Conservation (phyloP, 2,888 invertebrate genomes). For the Aleiodes testaceus region DNA sequence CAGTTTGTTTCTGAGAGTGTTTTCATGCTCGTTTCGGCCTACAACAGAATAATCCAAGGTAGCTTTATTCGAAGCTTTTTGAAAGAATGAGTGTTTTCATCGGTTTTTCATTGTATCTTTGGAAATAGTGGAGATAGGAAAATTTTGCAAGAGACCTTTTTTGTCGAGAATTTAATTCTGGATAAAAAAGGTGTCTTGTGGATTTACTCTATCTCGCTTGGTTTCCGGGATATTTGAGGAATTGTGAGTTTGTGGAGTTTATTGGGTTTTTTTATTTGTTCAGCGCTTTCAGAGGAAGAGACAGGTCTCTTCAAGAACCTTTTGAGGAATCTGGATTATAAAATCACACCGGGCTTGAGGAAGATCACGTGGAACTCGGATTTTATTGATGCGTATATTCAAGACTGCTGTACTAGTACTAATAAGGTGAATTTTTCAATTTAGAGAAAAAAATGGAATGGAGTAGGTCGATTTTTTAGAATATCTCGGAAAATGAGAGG, state of each 20-base stretch:
- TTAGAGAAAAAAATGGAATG: background rate
- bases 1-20: constrained; percentile 82
- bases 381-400: constrained; percentile 81
- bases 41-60: constrained; percentile 83
- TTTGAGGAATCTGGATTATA: constrained; percentile 77
- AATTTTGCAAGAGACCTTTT: too few relatives aligned
- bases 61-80: background rate
- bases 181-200: too few relatives aligned
- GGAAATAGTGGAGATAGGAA: too few relatives aligned
- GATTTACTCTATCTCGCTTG: too few relatives aligned
- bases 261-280: constrained; percentile 44
- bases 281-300: constrained; percentile 85
- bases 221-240: too few relatives aligned
- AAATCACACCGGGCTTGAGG: constrained; percentile 82
- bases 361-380: constrained; percentile 85
- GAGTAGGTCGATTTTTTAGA: too few relatives aligned
- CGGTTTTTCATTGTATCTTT: too few relatives aligned
- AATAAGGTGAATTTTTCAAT: constrained; percentile 74
- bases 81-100: too few relatives aligned
- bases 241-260: too few relatives aligned
- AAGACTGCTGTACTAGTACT: constrained; percentile 80
- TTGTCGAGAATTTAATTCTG: too few relatives aligned
- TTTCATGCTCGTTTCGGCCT: constrained; percentile 81
- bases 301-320: constrained; percentile 84
- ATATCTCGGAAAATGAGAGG: too few relatives aligned